Conservation (phyloP, 2,888 invertebrate genomes). For the Clitarchus hookeri region DNA sequence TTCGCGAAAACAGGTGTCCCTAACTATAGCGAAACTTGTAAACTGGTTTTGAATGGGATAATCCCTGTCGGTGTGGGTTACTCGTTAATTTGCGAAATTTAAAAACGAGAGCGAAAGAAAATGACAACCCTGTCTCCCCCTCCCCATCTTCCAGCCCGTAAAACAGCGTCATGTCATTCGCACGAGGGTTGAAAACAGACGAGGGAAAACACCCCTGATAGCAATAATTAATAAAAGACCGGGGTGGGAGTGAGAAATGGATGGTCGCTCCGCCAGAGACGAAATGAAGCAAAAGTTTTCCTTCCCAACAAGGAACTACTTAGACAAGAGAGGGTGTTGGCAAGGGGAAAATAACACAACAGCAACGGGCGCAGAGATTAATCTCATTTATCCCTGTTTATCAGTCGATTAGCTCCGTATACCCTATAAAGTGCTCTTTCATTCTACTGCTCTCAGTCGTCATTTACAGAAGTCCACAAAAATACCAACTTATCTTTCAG, state of each 20-base stretch:
- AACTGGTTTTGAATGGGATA: too few species aligned
- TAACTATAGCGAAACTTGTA: too few species aligned
- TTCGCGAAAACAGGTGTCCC: too few species aligned
- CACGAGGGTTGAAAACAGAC: not conserved
- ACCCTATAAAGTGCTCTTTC: not conserved
- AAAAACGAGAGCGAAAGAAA: too few species aligned
- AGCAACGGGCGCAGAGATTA: not conserved
- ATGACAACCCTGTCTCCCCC: too few species aligned
- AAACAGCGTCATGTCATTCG: not conserved
- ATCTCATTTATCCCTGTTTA: constrained; percentile 14
- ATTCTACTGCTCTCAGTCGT: not conserved
- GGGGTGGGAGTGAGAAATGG: not conserved
- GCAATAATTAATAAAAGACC: not conserved
- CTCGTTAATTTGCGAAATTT: too few species aligned
- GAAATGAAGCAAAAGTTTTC: constrained; percentile 4
- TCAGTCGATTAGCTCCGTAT: not conserved
- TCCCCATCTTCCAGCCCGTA: too few species aligned
- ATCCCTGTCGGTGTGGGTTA: too few species aligned
- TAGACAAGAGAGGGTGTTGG: too few species aligned
- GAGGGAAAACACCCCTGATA: not conserved
- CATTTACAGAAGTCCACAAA: not conserved
- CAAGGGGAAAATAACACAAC: not conserved
- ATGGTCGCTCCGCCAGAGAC: not conserved
- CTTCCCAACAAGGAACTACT: not conserved
- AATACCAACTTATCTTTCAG: not conserved